Evolutionary conservation across 2,888 invertebrate species (phyloP).

Genomic region (Lasioglossum lativentre): DNA sequence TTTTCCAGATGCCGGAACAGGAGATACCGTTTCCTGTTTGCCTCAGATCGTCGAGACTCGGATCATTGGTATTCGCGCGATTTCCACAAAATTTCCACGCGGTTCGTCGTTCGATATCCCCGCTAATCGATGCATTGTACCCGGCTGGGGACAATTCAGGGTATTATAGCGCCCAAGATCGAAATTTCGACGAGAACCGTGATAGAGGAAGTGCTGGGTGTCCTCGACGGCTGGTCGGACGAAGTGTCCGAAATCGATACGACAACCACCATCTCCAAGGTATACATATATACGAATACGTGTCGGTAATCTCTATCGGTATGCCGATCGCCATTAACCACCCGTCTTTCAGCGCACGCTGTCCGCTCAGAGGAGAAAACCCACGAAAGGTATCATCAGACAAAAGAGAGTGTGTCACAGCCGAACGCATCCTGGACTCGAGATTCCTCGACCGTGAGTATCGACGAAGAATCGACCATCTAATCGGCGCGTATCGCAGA

Average conservation of each 20-base stretch:
- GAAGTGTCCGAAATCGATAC: slow-evolving; percentile 82
- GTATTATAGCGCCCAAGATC: slow-evolving; percentile 90
- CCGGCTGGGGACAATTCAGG: slow-evolving; percentile 83
- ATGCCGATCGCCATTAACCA: not conserved
- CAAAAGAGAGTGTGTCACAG: slow-evolving; percentile 81
- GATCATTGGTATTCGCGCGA: not conserved
- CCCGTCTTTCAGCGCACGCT: slow-evolving; percentile 68
- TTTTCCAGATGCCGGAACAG: not conserved
- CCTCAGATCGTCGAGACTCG: slow-evolving; percentile 2
- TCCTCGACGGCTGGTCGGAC: slow-evolving; percentile 69
- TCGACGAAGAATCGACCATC: not conserved
- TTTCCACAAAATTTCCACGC: not conserved
- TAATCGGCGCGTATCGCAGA: not conserved
- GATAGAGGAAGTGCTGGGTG: slow-evolving; percentile 86
- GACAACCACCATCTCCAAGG: slow-evolving; percentile 83
- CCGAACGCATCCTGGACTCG: slow-evolving; percentile 69
- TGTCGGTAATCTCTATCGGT: not conserved
- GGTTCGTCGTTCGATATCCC: too few relatives aligned
- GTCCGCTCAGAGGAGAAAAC: slow-evolving; percentile 72
- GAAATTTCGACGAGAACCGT: slow-evolving; percentile 89
- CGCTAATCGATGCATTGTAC: not conserved
- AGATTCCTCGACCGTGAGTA: slow-evolving; percentile 72
- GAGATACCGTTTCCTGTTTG: not conserved
- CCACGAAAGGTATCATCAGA: slow-evolving; percentile 76
- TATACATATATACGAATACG: slow-evolving; percentile 33